Evolutionary conservation across 1,140 invertebrate species (phyloP), one percentile per base, ranked within the genome.

Genomic region (Nephotettix cincticeps): DNA sequence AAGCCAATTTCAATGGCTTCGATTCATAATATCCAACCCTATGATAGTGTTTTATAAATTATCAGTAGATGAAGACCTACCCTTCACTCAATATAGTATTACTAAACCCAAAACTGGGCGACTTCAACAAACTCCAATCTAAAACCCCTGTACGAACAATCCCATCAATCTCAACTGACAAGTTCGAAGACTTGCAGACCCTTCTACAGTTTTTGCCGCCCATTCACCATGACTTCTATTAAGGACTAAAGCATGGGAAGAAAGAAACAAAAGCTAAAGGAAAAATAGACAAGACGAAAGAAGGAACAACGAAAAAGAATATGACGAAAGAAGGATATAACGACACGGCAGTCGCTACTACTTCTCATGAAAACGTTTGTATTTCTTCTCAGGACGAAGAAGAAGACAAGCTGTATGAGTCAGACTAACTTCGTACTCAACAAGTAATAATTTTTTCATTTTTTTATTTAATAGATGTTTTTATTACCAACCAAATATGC

Each of bases 81-180:
- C 30, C 4, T 68, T 68, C 23, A 3, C 30, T 47, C 4, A 43
- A 68, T 68, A 68, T 32, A 13, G 1, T 4, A 68, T 68, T 36
- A 23, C n/a, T 4, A 68, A 68, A 65, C 65, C 65, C 43, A 68
- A 68, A 47, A 19, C 23, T 68, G 65, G 65, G 25, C 27, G 65
- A 45, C 65, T 17, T n/a, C 25, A 68, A 68, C 13, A 14, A 68
- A 17, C 30, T 68, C 47, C 25, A 45, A 2, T 13, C 40, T 66
- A 40, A 68, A 68, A 28, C 9, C 21, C 14, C 65, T 47, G 1
- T n/a, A 45, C 43, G 29, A 45, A 28, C 11, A 28, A n/a, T 14
- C 32, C 32, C 32, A 36, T 6, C 4, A 36, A 68, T 68, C 3
- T 27, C 43, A 23, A 47, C 65, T 36, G 40, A 36, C 4, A 68